A percentile compares a stretch with the other conserved stretches of the same genome.
Evolutionary conservation across 2,888 invertebrate species (phyloP).

Genomic region (Agrenia bidenticulata): DNA sequence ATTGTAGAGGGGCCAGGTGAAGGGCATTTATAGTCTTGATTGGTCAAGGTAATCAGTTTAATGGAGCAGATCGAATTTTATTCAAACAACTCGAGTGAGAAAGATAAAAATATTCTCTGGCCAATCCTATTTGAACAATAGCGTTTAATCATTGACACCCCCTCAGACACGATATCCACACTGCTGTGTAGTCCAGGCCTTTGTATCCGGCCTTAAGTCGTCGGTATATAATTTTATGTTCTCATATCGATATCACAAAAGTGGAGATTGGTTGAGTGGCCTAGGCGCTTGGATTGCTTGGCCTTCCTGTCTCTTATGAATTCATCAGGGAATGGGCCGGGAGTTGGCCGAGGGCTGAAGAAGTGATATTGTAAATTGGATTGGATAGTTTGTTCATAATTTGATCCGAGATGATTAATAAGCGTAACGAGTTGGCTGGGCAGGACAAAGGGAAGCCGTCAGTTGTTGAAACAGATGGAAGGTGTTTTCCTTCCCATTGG

Average conservation of each 20-base stretch:
- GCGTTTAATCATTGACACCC: background rate
- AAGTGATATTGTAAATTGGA: background rate
- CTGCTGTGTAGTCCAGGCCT: too few species aligned
- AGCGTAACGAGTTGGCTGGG: slow-evolving; percentile 1
- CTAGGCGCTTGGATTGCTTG: background rate
- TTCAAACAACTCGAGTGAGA: slow-evolving; percentile 1
- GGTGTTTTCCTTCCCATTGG: slow-evolving; percentile 12
- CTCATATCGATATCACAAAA: too few species aligned
- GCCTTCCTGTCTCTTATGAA: slow-evolving; percentile 1
- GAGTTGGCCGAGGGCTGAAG: background rate
- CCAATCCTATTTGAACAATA: background rate
- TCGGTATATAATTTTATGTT: too few species aligned
- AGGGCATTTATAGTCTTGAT: background rate
- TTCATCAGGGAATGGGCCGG: slow-evolving; percentile 3
- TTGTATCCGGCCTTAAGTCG: too few species aligned
- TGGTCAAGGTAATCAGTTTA: slow-evolving; percentile 16
- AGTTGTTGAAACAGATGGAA: slow-evolving; percentile 17
- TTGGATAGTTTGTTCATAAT: slow-evolving; percentile 5
- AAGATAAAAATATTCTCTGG: background rate
- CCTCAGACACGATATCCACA: slow-evolving; percentile 8
- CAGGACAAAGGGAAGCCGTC: slow-evolving; percentile 10
- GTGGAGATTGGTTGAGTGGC: too few species aligned
- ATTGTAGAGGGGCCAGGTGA: too few species aligned
- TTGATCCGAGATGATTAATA: slow-evolving; percentile 16
- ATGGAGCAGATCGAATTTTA: slow-evolving; percentile 16